A percentile compares a stretch with the other conserved stretches of the same genome.
phyloP scores from a whole-genome alignment of 2,113 vertebrate species.

The Phoenicopterus ruber region DNA sequence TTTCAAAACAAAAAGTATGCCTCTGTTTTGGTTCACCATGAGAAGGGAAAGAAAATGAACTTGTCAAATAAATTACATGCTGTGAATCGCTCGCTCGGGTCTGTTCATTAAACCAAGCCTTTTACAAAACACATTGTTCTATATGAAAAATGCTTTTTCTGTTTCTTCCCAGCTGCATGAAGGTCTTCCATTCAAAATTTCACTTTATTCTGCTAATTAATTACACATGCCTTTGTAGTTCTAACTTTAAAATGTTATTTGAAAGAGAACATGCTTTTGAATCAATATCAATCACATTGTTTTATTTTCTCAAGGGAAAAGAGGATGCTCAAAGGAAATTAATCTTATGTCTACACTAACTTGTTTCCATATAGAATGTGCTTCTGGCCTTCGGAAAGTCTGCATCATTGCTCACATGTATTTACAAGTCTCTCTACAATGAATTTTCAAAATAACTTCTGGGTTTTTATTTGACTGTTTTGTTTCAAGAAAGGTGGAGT shows the following conservation, averaged over 20 bases:
- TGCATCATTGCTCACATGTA: neutral
- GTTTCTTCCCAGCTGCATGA: neutral
- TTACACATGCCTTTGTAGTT: neutral
- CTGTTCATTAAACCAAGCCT: conserved; percentile 12
- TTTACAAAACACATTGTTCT: conserved; percentile 14
- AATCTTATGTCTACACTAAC: neutral
- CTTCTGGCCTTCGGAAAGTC: neutral
- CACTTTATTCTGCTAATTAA: conserved; percentile 49
- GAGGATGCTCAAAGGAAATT: neutral
- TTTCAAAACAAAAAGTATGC: neutral
- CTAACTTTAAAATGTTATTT: conserved; percentile 32
- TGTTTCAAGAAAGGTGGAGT: neutral
- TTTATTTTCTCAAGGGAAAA: conserved; percentile 30
- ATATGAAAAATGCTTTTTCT: neutral
- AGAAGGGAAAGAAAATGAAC: neutral
- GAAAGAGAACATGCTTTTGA: conserved; percentile 36
- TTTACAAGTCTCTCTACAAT: neutral
- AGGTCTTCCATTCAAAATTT: conserved; percentile 31
- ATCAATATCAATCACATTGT: conserved; percentile 39
- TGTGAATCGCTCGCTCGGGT: neutral
- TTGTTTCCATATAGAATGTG: neutral
- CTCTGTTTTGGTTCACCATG: neutral
- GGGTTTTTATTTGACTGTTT: neutral
- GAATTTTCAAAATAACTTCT: neutral
- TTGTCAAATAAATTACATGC: neutral